Percentiles rank a stretch among this genome's conserved stretches.
phyloP scores from a whole-genome alignment of 2,797 vertebrate genomes.

The Megaceryle alcyon region DNA sequence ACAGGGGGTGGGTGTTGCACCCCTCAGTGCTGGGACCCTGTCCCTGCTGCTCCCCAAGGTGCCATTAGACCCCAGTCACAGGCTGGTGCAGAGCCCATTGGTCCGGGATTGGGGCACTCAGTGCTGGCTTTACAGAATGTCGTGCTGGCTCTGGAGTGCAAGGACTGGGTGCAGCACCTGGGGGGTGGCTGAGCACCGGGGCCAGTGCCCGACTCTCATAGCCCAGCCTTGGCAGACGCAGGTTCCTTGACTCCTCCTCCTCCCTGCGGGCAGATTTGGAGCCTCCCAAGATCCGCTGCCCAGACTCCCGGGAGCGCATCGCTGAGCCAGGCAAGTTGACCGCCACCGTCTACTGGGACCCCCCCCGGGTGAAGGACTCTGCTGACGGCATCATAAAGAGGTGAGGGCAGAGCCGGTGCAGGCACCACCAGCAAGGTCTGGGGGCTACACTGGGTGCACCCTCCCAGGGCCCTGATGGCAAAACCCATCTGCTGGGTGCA shows the following conservation, averaged over 20 bases:
- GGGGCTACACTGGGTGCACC: accelerated
- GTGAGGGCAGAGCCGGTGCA: constrained; percentile 67
- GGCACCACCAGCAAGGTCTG: accelerated
- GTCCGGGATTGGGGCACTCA: accelerated
- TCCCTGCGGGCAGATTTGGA: constrained; percentile 85
- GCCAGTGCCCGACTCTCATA: accelerated
- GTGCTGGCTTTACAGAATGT: neutral
- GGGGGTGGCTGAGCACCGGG: accelerated
- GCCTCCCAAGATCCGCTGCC: constrained; percentile 94
- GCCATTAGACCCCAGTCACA: accelerated
- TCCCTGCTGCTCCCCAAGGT: neutral
- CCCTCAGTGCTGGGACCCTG: neutral
- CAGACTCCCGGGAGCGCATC: constrained; percentile 87
- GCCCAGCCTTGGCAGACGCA: neutral
- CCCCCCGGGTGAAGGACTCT: constrained; percentile 87
- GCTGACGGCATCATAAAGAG: constrained; percentile 87
- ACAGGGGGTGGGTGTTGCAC: neutral
- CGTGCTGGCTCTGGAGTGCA: accelerated
- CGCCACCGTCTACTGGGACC: constrained; percentile 88
- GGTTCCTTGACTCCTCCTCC: neutral
- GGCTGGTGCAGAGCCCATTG: neutral
- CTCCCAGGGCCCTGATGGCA: accelerated
- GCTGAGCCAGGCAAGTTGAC: constrained; percentile 93
- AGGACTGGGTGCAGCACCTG: neutral
- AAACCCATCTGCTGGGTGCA: constrained; percentile 26